A percentile compares a stretch with the other conserved stretches of the same genome.
These are phyloP conservation scores for Ornithorhynchus anatinus DNA, from an alignment of 2,113 vertebrate species.

Conservation along the genomic window DNA sequence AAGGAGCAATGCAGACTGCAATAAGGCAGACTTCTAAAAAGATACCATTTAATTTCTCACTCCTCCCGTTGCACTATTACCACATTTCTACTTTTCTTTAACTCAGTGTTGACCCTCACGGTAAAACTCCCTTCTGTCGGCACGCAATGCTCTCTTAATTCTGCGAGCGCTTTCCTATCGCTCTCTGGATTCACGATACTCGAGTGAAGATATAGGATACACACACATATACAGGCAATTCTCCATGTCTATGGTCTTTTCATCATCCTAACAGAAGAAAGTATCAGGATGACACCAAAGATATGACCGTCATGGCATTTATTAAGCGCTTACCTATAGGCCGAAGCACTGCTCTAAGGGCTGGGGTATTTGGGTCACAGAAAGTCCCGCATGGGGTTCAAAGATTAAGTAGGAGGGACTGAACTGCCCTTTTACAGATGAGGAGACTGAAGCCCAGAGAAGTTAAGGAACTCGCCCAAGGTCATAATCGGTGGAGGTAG, in stretches of 20 bases:
- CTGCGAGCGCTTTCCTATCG: background rate
- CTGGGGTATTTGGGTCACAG: too few species aligned
- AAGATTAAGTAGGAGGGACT: too few species aligned
- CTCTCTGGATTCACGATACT: background rate
- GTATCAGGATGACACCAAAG: too few species aligned
- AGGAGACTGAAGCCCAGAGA: too few species aligned
- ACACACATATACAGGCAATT: background rate
- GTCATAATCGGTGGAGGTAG: too few species aligned
- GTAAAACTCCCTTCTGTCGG: slow-evolving; percentile 22
- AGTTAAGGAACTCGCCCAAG: too few species aligned
- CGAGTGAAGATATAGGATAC: background rate
- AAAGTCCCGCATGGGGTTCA: too few species aligned
- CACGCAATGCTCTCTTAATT: background rate
- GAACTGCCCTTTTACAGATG: too few species aligned
- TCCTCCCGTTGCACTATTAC: slow-evolving; percentile 59
- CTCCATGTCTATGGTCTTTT: too few species aligned
- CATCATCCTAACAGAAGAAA: slow-evolving; percentile 1
- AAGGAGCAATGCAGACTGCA: slow-evolving; percentile 72
- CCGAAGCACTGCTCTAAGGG: too few species aligned
- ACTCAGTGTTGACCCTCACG: slow-evolving; percentile 64
- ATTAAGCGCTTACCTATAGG: too few species aligned
- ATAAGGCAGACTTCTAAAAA: slow-evolving; percentile 73
- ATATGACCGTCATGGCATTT: too few species aligned
- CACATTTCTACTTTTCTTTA: slow-evolving; percentile 57
- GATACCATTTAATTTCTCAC: slow-evolving; percentile 73